A percentile compares a stretch with the other conserved stretches of the same genome.
Evolutionary conservation across 2,113 vertebrate species (phyloP).

Genomic region (Pogonocichla stellata): DNA sequence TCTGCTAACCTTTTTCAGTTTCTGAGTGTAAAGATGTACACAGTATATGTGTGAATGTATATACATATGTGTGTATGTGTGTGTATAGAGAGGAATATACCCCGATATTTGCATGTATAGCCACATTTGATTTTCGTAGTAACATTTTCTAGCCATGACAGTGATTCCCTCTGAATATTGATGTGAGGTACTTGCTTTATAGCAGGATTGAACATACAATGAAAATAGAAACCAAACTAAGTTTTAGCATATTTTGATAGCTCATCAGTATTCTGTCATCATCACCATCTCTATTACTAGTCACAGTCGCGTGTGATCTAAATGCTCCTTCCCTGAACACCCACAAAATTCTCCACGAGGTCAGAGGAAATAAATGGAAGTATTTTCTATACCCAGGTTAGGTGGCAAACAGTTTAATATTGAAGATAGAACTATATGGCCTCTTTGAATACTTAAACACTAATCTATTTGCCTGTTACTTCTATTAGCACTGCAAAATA

Average conservation of each 20-base stretch:
- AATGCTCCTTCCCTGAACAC: neutral
- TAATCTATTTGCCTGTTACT: neutral
- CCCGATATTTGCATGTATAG: neutral
- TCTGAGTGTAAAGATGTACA: neutral
- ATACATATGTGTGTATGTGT: accelerated
- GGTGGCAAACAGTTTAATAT: neutral
- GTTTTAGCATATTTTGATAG: neutral
- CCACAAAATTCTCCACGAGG: neutral
- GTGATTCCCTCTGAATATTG: neutral
- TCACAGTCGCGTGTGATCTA: neutral
- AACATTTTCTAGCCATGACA: neutral
- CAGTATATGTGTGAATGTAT: neutral
- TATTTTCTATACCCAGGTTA: neutral
- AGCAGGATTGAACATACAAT: neutral
- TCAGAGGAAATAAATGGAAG: neutral
- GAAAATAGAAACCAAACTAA: neutral
- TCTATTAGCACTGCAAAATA: neutral
- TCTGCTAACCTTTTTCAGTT: neutral
- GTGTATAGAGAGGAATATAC: accelerated
- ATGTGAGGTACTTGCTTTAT: neutral
- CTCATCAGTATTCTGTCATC: neutral
- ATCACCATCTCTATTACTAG: neutral
- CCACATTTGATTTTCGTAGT: neutral
- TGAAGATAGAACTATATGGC: neutral
- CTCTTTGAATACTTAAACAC: neutral